Evolutionary conservation across 2,888 invertebrate species (phyloP), one percentile per base, ranked within the genome.

Genomic region (Gisinianus flammeolus): DNA sequence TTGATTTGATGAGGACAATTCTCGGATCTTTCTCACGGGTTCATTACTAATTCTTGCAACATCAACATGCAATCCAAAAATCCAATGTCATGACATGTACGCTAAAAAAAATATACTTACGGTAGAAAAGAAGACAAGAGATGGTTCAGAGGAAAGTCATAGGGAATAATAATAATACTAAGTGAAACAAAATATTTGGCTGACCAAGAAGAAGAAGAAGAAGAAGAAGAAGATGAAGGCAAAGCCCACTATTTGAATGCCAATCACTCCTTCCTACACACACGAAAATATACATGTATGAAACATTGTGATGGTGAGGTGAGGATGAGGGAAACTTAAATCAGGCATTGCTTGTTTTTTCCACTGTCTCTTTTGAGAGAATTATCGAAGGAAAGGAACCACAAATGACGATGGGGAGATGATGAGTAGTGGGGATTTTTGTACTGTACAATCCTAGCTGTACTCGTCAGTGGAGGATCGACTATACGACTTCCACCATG

Each of bases 11-110:
- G 71, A 54, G 71, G 54, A 54, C 71, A 71, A 54, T 54, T 56
- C 30, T 66, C 28, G n/a, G 16, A 31, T 31, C 33, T 31, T 74
- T 74, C 74, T 74, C 74, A 74, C 74, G 74, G 74, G 28, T 74
- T 66, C 74, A 74, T 74, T 74, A 74, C 52, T 28, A 66, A 74
- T 74, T 74, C 74, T 35, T 62, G 8, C 35, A 73, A 68, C 68
- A 68, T 35, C 68, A 68, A 58, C 24, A 58, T 24, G 24, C 3
- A 58, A 2, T 58, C 3, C 24, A n/a, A 58, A 6, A 24, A n/a
- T 24, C 22, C 58, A 58, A 58, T 24, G 62, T 26, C 12, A 44
- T 35, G 12, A 62, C 62, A 24, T 22, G 4, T 56, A 22, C 22
- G 62, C 24, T 24, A 56, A 12, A 56, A n/a, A 56, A 56, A 56